Base-by-base conservation (phyloP, 1,140 invertebrate species). In the Diorhabda carinulata region DNA sequence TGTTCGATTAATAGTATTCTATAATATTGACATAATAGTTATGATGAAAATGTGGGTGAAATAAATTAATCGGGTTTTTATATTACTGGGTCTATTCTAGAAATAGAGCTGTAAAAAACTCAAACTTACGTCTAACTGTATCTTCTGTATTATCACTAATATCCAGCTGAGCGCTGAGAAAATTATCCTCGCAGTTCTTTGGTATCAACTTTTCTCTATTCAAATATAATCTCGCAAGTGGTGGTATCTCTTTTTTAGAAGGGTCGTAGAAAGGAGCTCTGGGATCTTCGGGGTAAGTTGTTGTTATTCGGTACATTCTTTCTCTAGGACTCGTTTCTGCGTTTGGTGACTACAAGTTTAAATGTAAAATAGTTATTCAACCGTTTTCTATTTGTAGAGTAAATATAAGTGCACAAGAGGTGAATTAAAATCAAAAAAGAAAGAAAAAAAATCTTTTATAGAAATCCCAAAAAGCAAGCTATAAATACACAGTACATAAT, bases 181-280 rank as follows among this genome's bases (percentile, higher is more conserved):
- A 84, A 8, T 86, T 84, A 74, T 91, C 88, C 77, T 90, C 87
- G 76, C 93, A 96, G 65, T 85, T 84, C 69, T 88, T 87, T 3
- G 88, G 85, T 57, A 92, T 88, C 5, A 94, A 83, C 72, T 89
- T 87, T 75, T 93, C 90, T 5, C 91, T 81, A 3, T 86, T 87
- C 52, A 95, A 80, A 73, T 91, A 90, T 44, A 89, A 79, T 71
- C 87, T 86, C 3, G 95, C 97, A 74, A 98, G 82, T 0, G 96
- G 94, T 57, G 87, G 85, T 84, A 98, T 93, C 56, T 89, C 86
- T 40, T 84, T 82, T 2, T 88, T 90, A 0, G 82, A 82, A 0
- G 91, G 86, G 75, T 96, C 90, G 81, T 95, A 98, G 82, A 99
- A 99, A 0, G 97, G 97, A 0, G 95, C 91, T 68, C 92, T 85